Evolutionary conservation across 2,113 vertebrate genomes (phyloP).

Genomic region (Nothocercus nigrocapillus): DNA sequence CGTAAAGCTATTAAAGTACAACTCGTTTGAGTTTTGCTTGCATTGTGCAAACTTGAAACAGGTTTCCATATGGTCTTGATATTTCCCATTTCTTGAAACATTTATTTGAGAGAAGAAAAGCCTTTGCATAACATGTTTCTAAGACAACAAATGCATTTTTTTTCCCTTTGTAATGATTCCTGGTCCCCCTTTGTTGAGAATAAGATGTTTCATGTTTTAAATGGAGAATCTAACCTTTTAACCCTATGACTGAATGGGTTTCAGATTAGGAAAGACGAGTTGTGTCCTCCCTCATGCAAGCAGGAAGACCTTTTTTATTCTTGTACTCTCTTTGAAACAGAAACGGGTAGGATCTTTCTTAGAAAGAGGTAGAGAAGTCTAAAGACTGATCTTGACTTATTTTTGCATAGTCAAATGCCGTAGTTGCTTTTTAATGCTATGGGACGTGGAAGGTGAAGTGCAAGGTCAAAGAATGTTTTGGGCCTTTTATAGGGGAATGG

Average conservation of each 20-base stretch:
- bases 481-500: neutral
- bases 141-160: neutral
- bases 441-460: neutral
- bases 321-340: neutral
- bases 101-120: neutral
- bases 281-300: neutral
- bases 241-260: neutral
- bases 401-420: rapidly evolving
- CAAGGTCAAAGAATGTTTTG: neutral
- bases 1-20: neutral
- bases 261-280: neutral
- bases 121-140: neutral
- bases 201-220: neutral
- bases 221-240: neutral
- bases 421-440: neutral
- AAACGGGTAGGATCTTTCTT: neutral
- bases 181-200: neutral
- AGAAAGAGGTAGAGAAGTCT: neutral
- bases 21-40: neutral
- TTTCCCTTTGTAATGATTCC: neutral
- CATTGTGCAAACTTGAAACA: neutral
- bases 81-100: neutral
- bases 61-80: neutral
- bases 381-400: neutral
- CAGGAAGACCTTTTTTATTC: neutral